Evolutionary conservation across 2,888 invertebrate species (phyloP).

Genomic region (Linhomoeus sp.): DNA sequence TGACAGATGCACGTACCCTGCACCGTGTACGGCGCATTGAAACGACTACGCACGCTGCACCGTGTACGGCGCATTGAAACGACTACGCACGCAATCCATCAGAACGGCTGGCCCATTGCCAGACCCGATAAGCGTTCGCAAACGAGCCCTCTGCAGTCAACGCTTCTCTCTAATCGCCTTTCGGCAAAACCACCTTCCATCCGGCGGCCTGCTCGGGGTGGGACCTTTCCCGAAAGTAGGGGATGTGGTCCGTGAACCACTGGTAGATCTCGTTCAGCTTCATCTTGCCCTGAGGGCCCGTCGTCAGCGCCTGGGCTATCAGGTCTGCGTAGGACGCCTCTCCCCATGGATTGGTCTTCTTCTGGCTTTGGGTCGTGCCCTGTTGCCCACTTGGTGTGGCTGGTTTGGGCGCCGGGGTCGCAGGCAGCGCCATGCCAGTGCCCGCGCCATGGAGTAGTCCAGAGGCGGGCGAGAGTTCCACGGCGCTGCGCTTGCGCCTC

Average conservation of each 20-base stretch:
- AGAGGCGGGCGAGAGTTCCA: no score
- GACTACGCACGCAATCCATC: no score
- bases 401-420: constrained; percentile 14
- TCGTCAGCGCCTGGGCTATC: constrained; percentile 92
- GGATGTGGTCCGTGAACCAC: constrained; percentile 99
- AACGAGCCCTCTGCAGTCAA: no score
- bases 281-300: constrained; percentile 75
- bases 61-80: no score
- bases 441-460: constrained; percentile 1
- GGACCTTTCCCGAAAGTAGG: constrained; percentile 97
- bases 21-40: no score
- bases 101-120: no score
- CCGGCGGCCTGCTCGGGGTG: constrained; percentile 97
- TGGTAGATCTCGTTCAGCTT: constrained; percentile 97
- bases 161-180: no score
- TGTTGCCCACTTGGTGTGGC: no score
- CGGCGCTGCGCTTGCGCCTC: no score
- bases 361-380: constrained; percentile 25
- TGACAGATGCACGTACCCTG: no score
- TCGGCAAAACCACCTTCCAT: constrained; percentile 98
- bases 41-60: no score
- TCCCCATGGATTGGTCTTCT: constrained; percentile 94
- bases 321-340: constrained; percentile 94
- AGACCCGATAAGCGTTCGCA: no score
- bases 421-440: constrained; percentile 1